Evolutionary conservation across 2,113 vertebrate genomes (phyloP), one percentile per base, ranked within the genome.

Genomic region (Plotosus lineatus): DNA sequence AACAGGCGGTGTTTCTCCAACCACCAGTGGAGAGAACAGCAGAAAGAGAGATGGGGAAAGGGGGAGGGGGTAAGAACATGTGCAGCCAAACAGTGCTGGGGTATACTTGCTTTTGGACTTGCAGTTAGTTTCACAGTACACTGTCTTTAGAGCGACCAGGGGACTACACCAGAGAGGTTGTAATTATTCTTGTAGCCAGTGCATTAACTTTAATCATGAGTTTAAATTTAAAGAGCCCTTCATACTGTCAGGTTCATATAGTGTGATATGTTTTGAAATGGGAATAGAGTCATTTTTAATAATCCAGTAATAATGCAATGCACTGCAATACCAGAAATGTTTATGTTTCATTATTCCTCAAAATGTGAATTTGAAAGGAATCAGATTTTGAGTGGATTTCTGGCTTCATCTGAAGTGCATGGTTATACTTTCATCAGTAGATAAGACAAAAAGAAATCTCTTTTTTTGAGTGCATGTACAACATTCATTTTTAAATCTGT

Each of bases 1-100:
- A 88, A 90, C 87, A 86, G 78, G 84, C 75, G 81, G 85, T 87
- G 82, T 82, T 83, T 85, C 79, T 80, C 65, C 68, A 80, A 80
- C 58, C 83, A 83, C 79, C 69, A 82, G 26, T 83, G 80, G 66
- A 6, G 50, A 77, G 73, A 65, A 46, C 73, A 58, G 53, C 21
- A 75, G 50, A 80, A 26, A 78, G 26, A 78, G 61, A 66, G 77
- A 50, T 63, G 77, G 17, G 36, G 63, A 74, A 60, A 53, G 79
- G 50, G 31, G 19, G 55, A 68, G 48, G 38, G 71, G n/a, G 17
- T 8, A 28, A 31, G 44, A 69, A 55, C n/a, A 28, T 17, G 9
- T 33, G 53, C n/a, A 75, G 33, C 28, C 7, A 0, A 75, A 42
- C 26, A 42, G 72, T 33, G 56, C 36, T n/a, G 55, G 56, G 55